Base-by-base conservation (phyloP, 2,797 vertebrate species). In the Cyprinella venusta region DNA sequence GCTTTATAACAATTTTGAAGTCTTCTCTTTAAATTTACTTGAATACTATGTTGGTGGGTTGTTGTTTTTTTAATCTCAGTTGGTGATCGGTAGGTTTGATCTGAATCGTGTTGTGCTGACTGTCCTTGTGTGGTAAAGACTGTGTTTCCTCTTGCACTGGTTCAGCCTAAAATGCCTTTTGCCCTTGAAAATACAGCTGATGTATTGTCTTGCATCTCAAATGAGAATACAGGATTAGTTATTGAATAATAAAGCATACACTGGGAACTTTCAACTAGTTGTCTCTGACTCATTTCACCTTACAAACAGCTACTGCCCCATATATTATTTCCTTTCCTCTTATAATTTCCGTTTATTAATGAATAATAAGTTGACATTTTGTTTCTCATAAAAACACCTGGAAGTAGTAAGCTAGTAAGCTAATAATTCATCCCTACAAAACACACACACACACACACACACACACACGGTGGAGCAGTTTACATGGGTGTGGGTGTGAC, bases 161-260 rank as follows among this genome's bases (percentile, higher is more conserved):
- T 89, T 92, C 88, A 89, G 90, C 92, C 91, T 91, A 89, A 85
- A 90, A 93, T 71, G 91, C 92, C 93, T 93, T 88, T 90, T 91
- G 88, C 90, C 88, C 67, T 92, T 89, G 86, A 89, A 90, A 77
- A 87, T 86, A 89, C 89, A 87, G 88, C 89, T 91, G 89, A 92
- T 89, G 90, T 90, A 88, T 91, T 89, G 84, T 91, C 85, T 90
- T 77, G 26, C 33, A 88, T 91, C 89, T 88, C 79, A 85, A 88
- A 88, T 86, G 83, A 89, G 86, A 86, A 90, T 89, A 86, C 67
- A 91, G 86, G 87, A 90, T 91, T 82, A 87, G 71, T 89, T 83
- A 89, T 86, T 89, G 78, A 92, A 92, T 92, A 93, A 93, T 92
- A 89, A 85, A 89, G 52, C 86, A 89, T 88, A 68, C 82, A 91